phyloP scores from a whole-genome alignment of 64 coral and sea anemone species.

The Astreopora myriophthalma region DNA sequence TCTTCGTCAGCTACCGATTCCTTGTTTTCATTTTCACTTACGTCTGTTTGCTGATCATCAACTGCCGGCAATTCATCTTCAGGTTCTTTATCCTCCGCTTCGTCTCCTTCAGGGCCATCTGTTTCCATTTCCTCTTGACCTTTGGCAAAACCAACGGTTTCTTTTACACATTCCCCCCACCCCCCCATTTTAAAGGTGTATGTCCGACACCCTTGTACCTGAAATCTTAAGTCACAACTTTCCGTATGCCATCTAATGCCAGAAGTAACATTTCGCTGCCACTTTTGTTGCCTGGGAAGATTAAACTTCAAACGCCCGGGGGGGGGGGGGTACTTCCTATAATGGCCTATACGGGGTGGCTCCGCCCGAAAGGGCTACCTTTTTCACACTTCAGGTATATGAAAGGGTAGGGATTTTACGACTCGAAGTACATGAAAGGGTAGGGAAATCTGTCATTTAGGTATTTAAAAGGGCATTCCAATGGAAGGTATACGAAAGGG shows the following conservation, averaged over 20 bases:
- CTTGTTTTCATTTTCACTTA: background rate
- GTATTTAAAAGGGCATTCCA: too few relatives aligned
- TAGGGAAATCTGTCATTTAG: too few relatives aligned
- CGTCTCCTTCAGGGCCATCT: background rate
- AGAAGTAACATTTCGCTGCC: background rate
- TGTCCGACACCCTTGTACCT: background rate
- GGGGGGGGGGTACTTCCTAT: too few relatives aligned
- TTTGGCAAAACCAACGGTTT: background rate
- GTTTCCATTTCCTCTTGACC: slow-evolving; percentile 44
- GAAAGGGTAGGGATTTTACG: too few relatives aligned
- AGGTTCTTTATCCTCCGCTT: background rate
- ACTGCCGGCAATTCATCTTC: background rate
- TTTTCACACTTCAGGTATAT: too few relatives aligned
- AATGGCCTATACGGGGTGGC: too few relatives aligned
- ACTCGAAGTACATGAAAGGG: too few relatives aligned
- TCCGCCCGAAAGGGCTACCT: too few relatives aligned
- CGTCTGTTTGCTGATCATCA: slow-evolving; percentile 1
- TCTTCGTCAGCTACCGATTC: slow-evolving; percentile 46
- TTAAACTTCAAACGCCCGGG: too few relatives aligned
- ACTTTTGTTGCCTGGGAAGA: background rate
- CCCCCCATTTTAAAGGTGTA: background rate
- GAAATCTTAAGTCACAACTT: too few relatives aligned
- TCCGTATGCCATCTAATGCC: too few relatives aligned
- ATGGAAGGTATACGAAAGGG: too few relatives aligned
- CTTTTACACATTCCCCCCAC: background rate